A percentile compares a stretch with the other conserved stretches of the same genome.
phyloP scores from a whole-genome alignment of 1,140 invertebrate species.

The Nephotettix cincticeps region DNA sequence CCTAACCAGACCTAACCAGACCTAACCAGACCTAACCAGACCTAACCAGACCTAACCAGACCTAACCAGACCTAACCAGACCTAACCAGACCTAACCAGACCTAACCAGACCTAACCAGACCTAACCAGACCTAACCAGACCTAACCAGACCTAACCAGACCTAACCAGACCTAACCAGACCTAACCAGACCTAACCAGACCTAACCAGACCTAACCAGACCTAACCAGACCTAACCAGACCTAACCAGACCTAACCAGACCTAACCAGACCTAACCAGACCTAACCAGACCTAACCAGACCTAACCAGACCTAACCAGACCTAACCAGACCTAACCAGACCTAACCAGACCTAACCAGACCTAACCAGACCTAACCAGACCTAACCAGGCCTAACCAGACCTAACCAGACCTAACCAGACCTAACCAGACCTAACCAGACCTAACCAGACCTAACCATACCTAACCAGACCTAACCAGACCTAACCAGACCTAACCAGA shows the following conservation, averaged over 20 bases:
- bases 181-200: not conserved
- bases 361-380: not conserved
- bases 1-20: not conserved
- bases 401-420: not conserved
- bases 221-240: not conserved
- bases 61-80: conserved; percentile 11
- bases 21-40: not conserved
- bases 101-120: conserved; percentile 14
- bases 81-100: conserved; percentile 14
- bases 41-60: conserved; percentile 2
- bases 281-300: not conserved
- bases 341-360: not conserved
- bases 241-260: not conserved
- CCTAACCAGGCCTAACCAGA: no score
- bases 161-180: not conserved
- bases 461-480: not conserved
- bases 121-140: not conserved
- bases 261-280: not conserved
- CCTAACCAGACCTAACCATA: not conserved
- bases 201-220: not conserved
- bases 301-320: not conserved
- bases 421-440: not conserved
- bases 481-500: not conserved
- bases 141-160: not conserved
- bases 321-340: not conserved